Evolutionary conservation across 2,797 vertebrate species (phyloP).

Genomic region (Pelobates cultripes): DNA sequence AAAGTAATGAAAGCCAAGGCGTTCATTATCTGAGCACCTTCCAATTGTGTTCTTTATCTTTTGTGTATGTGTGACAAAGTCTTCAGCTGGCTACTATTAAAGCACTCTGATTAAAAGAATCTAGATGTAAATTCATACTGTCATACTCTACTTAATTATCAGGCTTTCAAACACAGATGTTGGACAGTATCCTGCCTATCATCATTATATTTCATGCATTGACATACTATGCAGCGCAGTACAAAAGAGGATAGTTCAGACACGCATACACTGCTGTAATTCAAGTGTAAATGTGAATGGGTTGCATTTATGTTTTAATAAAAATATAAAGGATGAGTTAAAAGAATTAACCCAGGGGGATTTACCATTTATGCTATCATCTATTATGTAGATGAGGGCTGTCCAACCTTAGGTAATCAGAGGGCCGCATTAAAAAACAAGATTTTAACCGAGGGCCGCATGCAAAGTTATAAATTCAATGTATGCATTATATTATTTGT

Average conservation of each 20-base stretch:
- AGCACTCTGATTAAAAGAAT: slow-evolving; percentile 47
- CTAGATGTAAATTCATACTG: slow-evolving; percentile 43
- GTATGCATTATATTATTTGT: no score
- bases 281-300: no score
- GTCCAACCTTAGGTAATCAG: no score
- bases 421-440: no score
- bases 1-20: slow-evolving; percentile 49
- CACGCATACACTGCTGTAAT: no score
- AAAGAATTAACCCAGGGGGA: no score
- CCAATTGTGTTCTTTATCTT: slow-evolving; percentile 50
- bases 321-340: no score
- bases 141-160: slow-evolving; percentile 43
- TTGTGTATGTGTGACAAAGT: slow-evolving; percentile 50
- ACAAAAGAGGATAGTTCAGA: slow-evolving; percentile 1
- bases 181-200: slow-evolving; percentile 35
- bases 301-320: no score
- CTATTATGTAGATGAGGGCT: no score
- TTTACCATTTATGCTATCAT: no score
- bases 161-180: slow-evolving; percentile 53
- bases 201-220: slow-evolving; percentile 21
- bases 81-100: slow-evolving; percentile 54
- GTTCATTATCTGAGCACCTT: slow-evolving; percentile 55
- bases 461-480: no score
- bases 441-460: no score
- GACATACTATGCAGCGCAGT: slow-evolving; percentile 9